Evolutionary conservation across 2,888 invertebrate species (phyloP).

Genomic region (Leptinotarsa juncta): DNA sequence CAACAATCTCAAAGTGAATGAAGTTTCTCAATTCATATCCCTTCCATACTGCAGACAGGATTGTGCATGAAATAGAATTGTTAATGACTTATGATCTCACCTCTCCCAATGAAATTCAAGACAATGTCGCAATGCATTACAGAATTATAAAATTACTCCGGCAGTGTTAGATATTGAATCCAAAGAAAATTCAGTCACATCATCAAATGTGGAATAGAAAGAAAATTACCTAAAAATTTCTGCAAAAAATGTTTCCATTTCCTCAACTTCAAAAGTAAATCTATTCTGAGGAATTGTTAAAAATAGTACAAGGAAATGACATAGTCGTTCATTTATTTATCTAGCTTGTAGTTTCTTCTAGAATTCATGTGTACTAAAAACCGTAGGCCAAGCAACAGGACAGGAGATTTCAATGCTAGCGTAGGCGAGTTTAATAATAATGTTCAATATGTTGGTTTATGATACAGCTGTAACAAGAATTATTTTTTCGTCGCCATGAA

Average conservation of each 20-base stretch:
- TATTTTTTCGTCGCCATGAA: not conserved
- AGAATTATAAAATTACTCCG: not conserved
- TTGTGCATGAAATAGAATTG: not conserved
- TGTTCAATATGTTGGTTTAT: not conserved
- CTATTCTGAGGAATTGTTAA: too few relatives aligned
- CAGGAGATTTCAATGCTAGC: constrained; percentile 18
- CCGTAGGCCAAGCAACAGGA: not conserved
- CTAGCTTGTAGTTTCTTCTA: not conserved
- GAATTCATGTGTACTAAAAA: not conserved
- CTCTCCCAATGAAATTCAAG: constrained; percentile 1
- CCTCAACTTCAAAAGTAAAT: too few relatives aligned
- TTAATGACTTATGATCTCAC: constrained; percentile 13
- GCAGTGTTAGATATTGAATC: not conserved
- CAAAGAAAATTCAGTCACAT: not conserved
- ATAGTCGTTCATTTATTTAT: too few relatives aligned
- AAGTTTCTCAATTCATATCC: not conserved
- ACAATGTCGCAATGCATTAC: constrained; percentile 15
- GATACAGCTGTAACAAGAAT: not conserved
- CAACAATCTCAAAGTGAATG: not conserved
- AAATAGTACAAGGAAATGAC: too few relatives aligned
- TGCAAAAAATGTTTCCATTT: too few relatives aligned
- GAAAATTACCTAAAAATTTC: too few relatives aligned
- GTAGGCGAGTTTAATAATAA: constrained; percentile 14
- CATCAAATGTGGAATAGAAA: too few relatives aligned
- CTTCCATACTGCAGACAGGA: not conserved